Conservation (phyloP, 2,797 vertebrate genomes). For the Sebastes variabilis region DNA sequence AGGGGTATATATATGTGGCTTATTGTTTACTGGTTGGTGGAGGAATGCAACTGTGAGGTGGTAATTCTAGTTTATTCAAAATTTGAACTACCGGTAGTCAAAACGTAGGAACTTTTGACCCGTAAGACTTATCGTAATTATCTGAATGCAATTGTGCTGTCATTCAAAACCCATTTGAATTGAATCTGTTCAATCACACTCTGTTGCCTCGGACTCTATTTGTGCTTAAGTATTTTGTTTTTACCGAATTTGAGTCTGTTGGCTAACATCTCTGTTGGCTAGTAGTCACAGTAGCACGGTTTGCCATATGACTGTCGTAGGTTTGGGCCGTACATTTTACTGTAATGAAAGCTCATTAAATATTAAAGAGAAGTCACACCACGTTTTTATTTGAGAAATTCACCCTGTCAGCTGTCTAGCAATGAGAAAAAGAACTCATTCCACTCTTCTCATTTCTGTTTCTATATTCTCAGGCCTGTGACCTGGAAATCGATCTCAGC, state of each 20-base stretch:
- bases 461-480: neutral
- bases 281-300: neutral
- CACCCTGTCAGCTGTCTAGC: accelerated
- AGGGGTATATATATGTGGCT: neutral
- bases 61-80: neutral
- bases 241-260: neutral
- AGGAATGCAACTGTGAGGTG: neutral
- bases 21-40: neutral
- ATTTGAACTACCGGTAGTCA: no score
- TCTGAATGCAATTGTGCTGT: neutral
- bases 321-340: neutral
- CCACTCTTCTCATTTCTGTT: neutral
- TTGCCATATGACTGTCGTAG: neutral
- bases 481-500: neutral
- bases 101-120: neutral
- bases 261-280: neutral
- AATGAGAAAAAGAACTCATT: accelerated
- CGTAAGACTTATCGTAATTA: neutral
- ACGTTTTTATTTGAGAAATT: neutral
- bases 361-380: neutral
- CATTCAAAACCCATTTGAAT: neutral
- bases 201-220: neutral
- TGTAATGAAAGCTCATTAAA: neutral
- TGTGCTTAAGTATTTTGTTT: neutral
- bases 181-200: neutral